A percentile compares a stretch with the other conserved stretches of the same genome.
Conservation (phyloP, 2,113 vertebrate species). For the Epinephelus cyanopodus region DNA sequence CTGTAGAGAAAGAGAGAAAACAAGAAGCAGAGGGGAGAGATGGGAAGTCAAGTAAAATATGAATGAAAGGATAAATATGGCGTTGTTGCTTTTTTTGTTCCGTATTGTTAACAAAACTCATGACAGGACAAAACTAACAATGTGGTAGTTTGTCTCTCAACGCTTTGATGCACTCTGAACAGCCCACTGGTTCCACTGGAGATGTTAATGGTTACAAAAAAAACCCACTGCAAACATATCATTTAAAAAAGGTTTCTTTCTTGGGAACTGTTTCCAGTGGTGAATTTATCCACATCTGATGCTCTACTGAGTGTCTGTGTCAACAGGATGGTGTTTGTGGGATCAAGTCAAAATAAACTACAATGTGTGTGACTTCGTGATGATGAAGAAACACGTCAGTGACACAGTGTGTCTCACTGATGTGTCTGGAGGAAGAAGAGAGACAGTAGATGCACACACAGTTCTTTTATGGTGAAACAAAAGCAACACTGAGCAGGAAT, state of each 20-base stretch:
- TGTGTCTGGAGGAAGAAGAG: background rate
- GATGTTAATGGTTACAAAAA: background rate
- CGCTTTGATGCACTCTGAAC: no score
- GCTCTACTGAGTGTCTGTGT: background rate
- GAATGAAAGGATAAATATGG: background rate
- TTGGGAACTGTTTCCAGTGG: background rate
- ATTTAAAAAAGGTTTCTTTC: no score
- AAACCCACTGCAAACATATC: background rate
- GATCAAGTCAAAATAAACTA: background rate
- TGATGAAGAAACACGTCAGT: background rate
- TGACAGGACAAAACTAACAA: background rate
- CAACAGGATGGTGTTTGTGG: background rate
- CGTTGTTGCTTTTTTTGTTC: no score
- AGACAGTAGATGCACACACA: no score
- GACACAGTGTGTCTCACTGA: background rate
- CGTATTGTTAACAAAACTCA: no score
- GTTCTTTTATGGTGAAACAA: background rate
- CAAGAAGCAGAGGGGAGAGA: no score
- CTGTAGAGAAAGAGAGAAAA: slow-evolving; percentile 22
- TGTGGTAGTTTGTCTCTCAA: background rate
- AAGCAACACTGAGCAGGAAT: background rate
- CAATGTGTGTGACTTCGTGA: background rate
- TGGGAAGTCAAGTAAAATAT: background rate
- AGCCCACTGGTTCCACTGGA: background rate
- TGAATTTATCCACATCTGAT: background rate